phyloP scores from a whole-genome alignment of 1,140 invertebrate genomes.

The Plodia interpunctella region DNA sequence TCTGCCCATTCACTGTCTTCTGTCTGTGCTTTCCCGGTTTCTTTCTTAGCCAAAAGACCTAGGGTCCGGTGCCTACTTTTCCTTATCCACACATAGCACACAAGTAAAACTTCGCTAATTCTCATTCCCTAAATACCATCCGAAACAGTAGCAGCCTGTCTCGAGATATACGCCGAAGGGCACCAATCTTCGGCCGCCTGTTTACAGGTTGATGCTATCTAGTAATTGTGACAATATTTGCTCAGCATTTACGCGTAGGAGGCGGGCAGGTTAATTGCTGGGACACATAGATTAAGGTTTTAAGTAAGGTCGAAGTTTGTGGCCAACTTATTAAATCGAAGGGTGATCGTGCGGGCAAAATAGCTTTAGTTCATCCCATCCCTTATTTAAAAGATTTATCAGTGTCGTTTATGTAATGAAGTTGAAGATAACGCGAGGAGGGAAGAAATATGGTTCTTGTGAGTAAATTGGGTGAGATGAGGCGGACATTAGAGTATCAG shows the following conservation, averaged over 20 bases:
- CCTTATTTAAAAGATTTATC: constrained; percentile 7
- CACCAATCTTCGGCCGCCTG: constrained; percentile 46
- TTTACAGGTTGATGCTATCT: constrained; percentile 70
- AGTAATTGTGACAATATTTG: constrained; percentile 74
- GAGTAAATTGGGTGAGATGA: constrained; percentile 2
- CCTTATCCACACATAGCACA: no score
- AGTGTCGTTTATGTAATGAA: background rate
- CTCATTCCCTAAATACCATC: constrained; percentile 15
- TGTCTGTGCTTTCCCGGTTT: no score
- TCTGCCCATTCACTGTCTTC: no score
- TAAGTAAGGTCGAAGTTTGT: constrained; percentile 32
- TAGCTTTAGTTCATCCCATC: constrained; percentile 1
- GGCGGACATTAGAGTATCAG: background rate
- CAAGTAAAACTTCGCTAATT: background rate
- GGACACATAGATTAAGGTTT: constrained; percentile 44
- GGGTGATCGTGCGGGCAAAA: constrained; percentile 5
- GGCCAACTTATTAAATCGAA: constrained; percentile 17
- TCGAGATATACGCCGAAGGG: constrained; percentile 56
- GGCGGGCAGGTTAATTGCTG: constrained; percentile 53
- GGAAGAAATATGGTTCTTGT: constrained; percentile 1
- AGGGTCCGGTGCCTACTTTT: no score
- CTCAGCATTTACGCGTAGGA: constrained; percentile 47
- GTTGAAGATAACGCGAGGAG: background rate
- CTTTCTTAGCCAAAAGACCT: no score
- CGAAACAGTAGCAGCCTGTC: constrained; percentile 30